A percentile compares a stretch with the other conserved stretches of the same genome.
Conservation (phyloP, 2,888 invertebrate species). For the Acleris laterana region DNA sequence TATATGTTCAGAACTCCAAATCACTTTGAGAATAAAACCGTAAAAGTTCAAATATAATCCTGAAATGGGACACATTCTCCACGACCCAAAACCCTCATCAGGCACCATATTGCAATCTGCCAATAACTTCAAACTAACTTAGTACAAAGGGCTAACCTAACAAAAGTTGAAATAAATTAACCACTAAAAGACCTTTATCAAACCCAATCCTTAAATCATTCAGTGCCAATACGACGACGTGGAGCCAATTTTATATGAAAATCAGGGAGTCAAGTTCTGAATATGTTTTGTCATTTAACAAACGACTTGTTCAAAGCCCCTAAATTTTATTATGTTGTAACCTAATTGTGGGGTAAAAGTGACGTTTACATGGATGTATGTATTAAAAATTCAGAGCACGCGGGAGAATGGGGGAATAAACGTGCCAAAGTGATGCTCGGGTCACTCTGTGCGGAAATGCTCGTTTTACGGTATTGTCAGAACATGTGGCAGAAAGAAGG, state of each 20-base stretch:
- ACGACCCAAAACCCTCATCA: conserved; percentile 16
- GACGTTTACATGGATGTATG: neutral
- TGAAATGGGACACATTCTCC: neutral
- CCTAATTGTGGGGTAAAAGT: conserved; percentile 20
- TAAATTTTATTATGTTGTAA: no score
- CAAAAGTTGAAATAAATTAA: conserved; percentile 28
- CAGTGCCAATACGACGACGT: no score
- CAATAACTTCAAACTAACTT: conserved; percentile 27
- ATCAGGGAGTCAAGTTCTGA: no score
- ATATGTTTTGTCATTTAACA: no score
- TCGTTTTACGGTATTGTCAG: no score
- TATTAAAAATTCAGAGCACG: conserved; percentile 26
- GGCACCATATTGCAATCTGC: conserved; percentile 7
- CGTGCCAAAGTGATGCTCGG: conserved; percentile 12
- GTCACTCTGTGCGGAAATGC: conserved; percentile 6
- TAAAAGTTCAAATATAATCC: no score
- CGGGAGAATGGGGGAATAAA: conserved; percentile 4
- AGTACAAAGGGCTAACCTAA: conserved; percentile 20
- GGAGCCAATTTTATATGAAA: no score
- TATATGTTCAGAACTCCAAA: no score
- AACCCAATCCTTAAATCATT: conserved; percentile 7
- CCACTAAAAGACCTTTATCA: conserved; percentile 26
- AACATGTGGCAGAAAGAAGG: no score
- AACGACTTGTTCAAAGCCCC: neutral
- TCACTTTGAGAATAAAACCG: no score